A percentile compares a stretch with the other conserved stretches of the same genome.
Conservation (phyloP, 2,888 invertebrate genomes). For the Drosophila crucigera region DNA sequence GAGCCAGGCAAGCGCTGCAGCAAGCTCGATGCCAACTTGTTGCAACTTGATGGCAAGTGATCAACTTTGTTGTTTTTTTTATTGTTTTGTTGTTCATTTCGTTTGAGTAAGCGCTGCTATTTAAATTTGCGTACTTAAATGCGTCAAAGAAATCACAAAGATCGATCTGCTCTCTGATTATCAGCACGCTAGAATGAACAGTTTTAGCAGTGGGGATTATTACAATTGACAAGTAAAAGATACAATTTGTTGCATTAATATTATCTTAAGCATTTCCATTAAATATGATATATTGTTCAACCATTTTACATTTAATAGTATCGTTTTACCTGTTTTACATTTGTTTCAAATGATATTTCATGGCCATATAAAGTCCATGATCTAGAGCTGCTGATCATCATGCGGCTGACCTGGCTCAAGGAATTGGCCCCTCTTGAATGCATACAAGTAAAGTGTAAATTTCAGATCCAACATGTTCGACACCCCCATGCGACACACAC, state of each 20-base stretch:
- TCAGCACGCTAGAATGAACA: not conserved
- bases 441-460: not conserved
- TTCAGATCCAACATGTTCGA: constrained; percentile 57
- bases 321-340: not conserved
- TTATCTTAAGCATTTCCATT: not conserved
- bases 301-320: not conserved
- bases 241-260: not conserved
- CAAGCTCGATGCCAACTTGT: constrained; percentile 54
- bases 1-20: constrained; percentile 25
- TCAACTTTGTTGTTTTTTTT: constrained; percentile 9
- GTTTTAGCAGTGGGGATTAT: not conserved
- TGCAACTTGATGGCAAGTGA: constrained; percentile 32
- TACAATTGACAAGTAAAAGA: not conserved
- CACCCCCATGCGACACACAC: constrained; percentile 48
- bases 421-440: constrained; percentile 18
- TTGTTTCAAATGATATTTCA: not conserved
- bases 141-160: not conserved
- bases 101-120: constrained; percentile 14
- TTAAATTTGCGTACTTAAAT: constrained; percentile 8
- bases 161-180: not conserved
- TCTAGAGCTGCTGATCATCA: constrained; percentile 31
- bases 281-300: not conserved
- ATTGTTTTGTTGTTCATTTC: not conserved
- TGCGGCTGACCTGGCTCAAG: constrained; percentile 25
- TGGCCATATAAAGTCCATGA: constrained; percentile 24